Conservation (phyloP, 2,113 vertebrate species). For the Gambusia affinis region DNA sequence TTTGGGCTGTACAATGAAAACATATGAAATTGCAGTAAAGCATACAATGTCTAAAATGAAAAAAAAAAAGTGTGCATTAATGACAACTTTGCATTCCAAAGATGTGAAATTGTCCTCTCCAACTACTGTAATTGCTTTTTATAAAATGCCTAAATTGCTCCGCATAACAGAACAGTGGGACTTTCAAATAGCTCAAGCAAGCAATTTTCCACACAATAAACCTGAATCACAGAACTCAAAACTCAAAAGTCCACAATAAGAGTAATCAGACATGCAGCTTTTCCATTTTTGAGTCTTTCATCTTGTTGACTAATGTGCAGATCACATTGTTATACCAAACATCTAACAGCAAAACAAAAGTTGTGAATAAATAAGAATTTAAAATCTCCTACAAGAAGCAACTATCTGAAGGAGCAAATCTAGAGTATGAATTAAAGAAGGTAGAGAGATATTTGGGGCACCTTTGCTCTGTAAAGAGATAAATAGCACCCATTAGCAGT, state of each 20-base stretch:
- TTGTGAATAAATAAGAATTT: conserved; percentile 12
- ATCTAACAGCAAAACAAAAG: conserved; percentile 2
- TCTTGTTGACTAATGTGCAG: conserved; percentile 4
- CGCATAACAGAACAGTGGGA: not conserved
- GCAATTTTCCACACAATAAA: conserved; percentile 9
- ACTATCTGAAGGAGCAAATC: conserved; percentile 4
- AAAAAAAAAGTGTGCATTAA: too few species aligned
- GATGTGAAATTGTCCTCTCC: too few species aligned
- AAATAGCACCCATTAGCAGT: conserved; percentile 58
- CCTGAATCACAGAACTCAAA: not conserved
- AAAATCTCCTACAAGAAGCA: conserved; percentile 1
- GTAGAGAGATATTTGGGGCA: conserved; percentile 10
- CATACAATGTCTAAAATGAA: not conserved
- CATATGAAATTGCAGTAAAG: not conserved
- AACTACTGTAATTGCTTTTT: too few species aligned
- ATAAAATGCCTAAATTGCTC: not conserved
- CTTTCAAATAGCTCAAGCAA: not conserved
- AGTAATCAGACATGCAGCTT: fast-evolving
- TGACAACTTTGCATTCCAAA: too few species aligned
- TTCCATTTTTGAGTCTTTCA: not conserved
- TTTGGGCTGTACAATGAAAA: not conserved
- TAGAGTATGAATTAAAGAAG: conserved; percentile 26
- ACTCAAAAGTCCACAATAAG: not conserved
- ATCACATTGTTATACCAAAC: not conserved
- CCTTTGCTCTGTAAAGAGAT: conserved; percentile 47